These are phyloP conservation scores for Cotesia typhae DNA, from an alignment of 1,140 invertebrate genomes.

Conservation along the genomic window DNA sequence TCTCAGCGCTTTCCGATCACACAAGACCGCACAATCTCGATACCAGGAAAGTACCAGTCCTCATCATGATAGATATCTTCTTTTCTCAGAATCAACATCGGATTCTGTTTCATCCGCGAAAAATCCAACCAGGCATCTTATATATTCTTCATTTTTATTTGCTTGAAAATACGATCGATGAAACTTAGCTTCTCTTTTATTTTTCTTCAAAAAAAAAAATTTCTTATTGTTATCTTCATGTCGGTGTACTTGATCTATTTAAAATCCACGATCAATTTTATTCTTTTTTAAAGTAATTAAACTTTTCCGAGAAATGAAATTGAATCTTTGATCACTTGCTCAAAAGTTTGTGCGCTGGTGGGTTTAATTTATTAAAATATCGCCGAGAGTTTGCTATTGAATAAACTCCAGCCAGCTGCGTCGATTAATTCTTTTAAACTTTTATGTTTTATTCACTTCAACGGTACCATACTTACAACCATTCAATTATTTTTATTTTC, in stretches of 20 bases:
- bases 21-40: constrained; percentile 19
- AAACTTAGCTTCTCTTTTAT: neutral
- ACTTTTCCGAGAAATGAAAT: constrained; percentile 33
- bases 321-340: constrained; percentile 33
- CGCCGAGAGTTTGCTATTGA: constrained; percentile 20
- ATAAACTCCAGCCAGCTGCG: constrained; percentile 17
- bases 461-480: neutral
- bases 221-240: constrained; percentile 8
- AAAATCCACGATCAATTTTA: constrained; percentile 2
- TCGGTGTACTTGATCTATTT: neutral
- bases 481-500: constrained; percentile 16
- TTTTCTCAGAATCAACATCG: too few relatives aligned
- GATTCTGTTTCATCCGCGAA: too few relatives aligned
- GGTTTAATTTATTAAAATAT: constrained; percentile 28
- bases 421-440: constrained; percentile 30
- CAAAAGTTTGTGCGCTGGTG: constrained; percentile 13
- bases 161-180: too few relatives aligned
- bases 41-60: constrained; percentile 12
- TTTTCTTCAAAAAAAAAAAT: neutral
- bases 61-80: constrained; percentile 23
- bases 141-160: too few relatives aligned
- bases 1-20: constrained; percentile 7
- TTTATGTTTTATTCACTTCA: neutral
- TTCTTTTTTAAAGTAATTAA: constrained; percentile 19
- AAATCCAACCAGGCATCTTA: too few relatives aligned